phyloP scores from a whole-genome alignment of 2,113 vertebrate species.

The Oxyruncus cristatus region DNA sequence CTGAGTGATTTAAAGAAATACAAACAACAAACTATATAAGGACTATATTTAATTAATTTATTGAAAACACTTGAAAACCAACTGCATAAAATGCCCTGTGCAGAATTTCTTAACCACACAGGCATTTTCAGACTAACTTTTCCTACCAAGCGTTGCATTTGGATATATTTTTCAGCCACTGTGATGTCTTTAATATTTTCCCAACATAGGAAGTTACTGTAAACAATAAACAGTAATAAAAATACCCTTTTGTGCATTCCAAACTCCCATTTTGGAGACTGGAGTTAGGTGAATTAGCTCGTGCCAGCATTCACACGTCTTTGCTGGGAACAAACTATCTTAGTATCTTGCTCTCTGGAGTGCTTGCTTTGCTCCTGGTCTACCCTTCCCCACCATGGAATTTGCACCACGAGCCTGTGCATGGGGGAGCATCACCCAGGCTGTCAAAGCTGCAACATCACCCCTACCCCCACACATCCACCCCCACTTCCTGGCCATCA shows the following conservation, averaged over 20 bases:
- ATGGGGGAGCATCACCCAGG: background rate
- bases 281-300: background rate
- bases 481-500: background rate
- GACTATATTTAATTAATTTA: background rate
- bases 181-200: background rate
- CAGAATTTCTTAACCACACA: background rate
- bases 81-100: accelerated
- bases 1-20: background rate
- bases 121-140: background rate
- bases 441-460: background rate
- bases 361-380: background rate
- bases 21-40: background rate
- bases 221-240: background rate
- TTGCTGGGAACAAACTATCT: background rate
- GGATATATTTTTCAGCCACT: background rate
- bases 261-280: background rate
- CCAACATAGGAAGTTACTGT: background rate
- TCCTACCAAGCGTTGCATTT: background rate
- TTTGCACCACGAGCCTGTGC: background rate
- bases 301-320: accelerated
- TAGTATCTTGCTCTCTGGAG: background rate
- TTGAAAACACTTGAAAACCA: background rate
- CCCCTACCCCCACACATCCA: background rate
- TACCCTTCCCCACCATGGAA: background rate
- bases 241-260: background rate